These are phyloP conservation scores for Tetrapedia diversipes DNA, from an alignment of 2,888 invertebrate genomes.

Conservation along the genomic window DNA sequence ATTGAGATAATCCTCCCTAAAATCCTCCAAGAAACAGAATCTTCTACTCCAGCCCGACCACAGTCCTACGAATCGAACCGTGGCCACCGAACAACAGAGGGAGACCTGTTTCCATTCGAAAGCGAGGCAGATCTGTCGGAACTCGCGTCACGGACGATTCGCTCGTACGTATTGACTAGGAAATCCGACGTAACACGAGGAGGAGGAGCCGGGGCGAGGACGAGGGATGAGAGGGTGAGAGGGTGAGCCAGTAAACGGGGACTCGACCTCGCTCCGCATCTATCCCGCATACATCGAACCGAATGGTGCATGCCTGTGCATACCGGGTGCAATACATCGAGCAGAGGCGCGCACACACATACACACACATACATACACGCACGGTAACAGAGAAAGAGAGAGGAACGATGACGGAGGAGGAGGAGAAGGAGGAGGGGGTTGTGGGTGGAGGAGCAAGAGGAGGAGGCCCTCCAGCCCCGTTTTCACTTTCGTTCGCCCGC, in stretches of 20 bases:
- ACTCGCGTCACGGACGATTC: slow-evolving; percentile 59
- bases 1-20: no score
- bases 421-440: slow-evolving; percentile 11
- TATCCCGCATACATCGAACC: slow-evolving; percentile 71
- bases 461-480: slow-evolving; percentile 74
- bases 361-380: no score
- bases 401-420: slow-evolving; percentile 49
- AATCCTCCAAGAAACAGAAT: background rate
- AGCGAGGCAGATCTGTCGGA: slow-evolving; percentile 42
- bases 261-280: slow-evolving; percentile 65
- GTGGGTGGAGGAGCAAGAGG: slow-evolving; percentile 57
- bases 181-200: slow-evolving; percentile 29
- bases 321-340: slow-evolving; percentile 69
- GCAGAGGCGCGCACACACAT: slow-evolving; percentile 22
- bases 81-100: background rate
- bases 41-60: background rate
- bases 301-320: slow-evolving; percentile 70
- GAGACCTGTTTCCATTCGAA: slow-evolving; percentile 8
- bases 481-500: slow-evolving; percentile 78
- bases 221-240: slow-evolving; percentile 30
- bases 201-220: slow-evolving; percentile 12
- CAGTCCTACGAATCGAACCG: background rate
- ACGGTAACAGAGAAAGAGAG: slow-evolving; percentile 31
- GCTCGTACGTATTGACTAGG: slow-evolving; percentile 54
- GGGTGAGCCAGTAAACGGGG: slow-evolving; percentile 52